phyloP scores from a whole-genome alignment of 2,888 invertebrate species.

The Tetropium fuscum region DNA sequence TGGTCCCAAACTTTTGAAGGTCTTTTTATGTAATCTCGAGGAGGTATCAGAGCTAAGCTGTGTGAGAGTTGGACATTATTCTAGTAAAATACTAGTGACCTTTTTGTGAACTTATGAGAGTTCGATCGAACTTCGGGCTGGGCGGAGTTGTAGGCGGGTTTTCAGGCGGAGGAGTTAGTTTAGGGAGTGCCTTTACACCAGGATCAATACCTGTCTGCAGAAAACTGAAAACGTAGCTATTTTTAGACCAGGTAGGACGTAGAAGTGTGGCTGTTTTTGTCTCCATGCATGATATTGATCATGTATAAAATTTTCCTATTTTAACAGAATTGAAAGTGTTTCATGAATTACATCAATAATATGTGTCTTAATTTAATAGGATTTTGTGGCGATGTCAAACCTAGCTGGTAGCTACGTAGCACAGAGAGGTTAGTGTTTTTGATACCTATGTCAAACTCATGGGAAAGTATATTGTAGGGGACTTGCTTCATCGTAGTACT shows the following conservation, averaged over 20 bases:
- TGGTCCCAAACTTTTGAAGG: not conserved
- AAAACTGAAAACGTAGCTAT: constrained; percentile 25
- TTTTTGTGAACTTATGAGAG: constrained; percentile 25
- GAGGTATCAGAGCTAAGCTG: constrained; percentile 22
- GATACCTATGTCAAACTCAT: too few species aligned
- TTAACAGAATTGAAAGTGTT: too few species aligned
- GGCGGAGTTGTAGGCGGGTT: constrained; percentile 29
- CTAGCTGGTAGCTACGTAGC: too few species aligned
- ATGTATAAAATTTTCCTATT: too few species aligned
- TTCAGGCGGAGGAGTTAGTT: constrained; percentile 23
- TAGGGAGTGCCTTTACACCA: constrained; percentile 22
- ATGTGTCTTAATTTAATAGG: too few species aligned
- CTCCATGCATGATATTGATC: too few species aligned
- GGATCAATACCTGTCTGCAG: constrained; percentile 34
- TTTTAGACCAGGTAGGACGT: constrained; percentile 32
- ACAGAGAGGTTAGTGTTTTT: too few species aligned
- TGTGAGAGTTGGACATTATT: constrained; percentile 28
- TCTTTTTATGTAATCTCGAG: constrained; percentile 17
- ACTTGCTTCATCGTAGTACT: too few species aligned
- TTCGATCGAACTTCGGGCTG: constrained; percentile 26
- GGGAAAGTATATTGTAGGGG: too few species aligned
- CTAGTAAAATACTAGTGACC: constrained; percentile 31
- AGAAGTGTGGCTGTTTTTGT: too few species aligned
- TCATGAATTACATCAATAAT: too few species aligned
- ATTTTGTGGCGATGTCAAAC: too few species aligned